Percentiles rank a stretch among this genome's conserved stretches.
These are phyloP conservation scores for Orchesellides sinensis DNA, from an alignment of 2,888 invertebrate genomes.

Conservation along the genomic window DNA sequence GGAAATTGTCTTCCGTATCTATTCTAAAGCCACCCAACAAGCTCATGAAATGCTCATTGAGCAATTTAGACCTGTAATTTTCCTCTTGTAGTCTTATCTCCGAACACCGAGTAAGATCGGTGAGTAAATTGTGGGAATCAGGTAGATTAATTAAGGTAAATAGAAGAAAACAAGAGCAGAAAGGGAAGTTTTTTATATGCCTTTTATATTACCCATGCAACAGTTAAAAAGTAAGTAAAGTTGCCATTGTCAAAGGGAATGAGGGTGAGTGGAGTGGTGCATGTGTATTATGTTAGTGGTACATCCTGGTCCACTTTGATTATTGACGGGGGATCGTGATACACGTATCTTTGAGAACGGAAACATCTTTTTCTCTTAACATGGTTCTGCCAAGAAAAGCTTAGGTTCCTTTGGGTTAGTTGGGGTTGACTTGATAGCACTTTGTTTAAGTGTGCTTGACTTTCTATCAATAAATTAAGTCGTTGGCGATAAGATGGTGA, in stretches of 20 bases:
- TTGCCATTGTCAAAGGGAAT: no score
- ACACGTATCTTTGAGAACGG: constrained; percentile 1
- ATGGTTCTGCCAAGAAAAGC: not conserved
- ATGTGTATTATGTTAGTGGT: constrained; percentile 49
- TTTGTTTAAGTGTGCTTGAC: not conserved
- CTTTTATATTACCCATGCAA: no score
- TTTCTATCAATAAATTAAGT: constrained; percentile 2
- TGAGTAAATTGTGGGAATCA: not conserved
- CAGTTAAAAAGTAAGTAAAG: no score
- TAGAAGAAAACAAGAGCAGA: no score
- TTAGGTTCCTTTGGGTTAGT: not conserved
- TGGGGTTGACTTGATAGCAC: not conserved
- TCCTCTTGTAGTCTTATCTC: not conserved
- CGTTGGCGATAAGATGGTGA: not conserved
- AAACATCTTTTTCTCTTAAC: not conserved
- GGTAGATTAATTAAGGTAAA: not conserved
- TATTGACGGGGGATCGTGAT: not conserved
- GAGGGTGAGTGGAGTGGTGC: not conserved
- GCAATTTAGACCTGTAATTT: no score
- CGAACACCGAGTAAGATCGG: not conserved
- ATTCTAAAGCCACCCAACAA: not conserved
- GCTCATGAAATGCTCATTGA: no score
- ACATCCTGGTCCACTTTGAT: constrained; percentile 56
- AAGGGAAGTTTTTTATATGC: not conserved
- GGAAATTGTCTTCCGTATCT: constrained; percentile 54